Base-by-base conservation (phyloP, 2,113 vertebrate species). In the Tor tambroides region DNA sequence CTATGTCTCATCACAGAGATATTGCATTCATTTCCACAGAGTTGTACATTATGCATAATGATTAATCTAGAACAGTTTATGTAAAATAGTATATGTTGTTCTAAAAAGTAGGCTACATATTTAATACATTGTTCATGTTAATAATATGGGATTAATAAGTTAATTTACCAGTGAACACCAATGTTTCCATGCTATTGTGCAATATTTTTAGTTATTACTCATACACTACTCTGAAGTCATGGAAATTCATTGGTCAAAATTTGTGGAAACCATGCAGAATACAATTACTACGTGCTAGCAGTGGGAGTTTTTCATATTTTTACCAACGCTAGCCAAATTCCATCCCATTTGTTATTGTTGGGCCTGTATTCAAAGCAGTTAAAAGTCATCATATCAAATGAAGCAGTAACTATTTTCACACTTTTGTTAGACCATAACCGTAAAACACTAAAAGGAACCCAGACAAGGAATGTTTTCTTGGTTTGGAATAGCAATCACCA, bases 291-390 rank as follows among this genome's bases (percentile, higher is more conserved):
- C 14, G 4, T 49, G 0, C 4, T 7, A 14, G 76, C 9, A 28
- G n/a, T 23, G 28, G 76, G 11, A 78, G 26, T 54, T 54, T 3
- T 77, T 19, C 2, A 35, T 79, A 79, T 35, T 35, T 49, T 54
- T 28, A 7, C 4, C 2, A 26, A 26, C 6, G 72, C 72, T 26
- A 26, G 2, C 23, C 12, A 28, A 63, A 81, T 65, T 65, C 23
- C 56, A 65, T 65, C 38, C 28, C 5, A 28, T 67, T 65, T 81
- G 59, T 81, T 81, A 46, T 82, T 81, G 38, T 81, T 65, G 35
- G n/a, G 35, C 35, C 38, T 26, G 10, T 17, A 17, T 38, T 41
- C 21, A 61, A 41, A 61, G 32, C 35, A 63, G 21, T 41, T 11
- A 43, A 65, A 63, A 76, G 23, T 41, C 35, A 17, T 38, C 78